phyloP scores from a whole-genome alignment of 2,888 invertebrate species.

The Leptinotarsa tumamoca region DNA sequence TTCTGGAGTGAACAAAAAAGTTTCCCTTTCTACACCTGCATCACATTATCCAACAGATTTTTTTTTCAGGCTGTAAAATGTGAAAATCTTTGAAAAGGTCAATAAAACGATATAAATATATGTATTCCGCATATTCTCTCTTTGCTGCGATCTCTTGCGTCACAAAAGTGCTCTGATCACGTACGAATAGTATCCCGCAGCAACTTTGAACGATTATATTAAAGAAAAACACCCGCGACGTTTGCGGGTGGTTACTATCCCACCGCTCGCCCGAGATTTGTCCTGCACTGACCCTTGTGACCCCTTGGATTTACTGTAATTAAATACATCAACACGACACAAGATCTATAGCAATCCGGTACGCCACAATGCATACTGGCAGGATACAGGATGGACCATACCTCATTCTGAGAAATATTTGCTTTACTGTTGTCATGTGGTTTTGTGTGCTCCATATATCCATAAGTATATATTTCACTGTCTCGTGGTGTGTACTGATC shows the following conservation, averaged over 20 bases:
- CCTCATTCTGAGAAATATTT: background rate
- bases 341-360: constrained; percentile 47
- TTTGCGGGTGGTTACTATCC: constrained; percentile 30
- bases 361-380: constrained; percentile 43
- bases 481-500: no score
- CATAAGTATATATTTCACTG: no score
- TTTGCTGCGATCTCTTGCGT: background rate
- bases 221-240: constrained; percentile 38
- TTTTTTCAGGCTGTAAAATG: no score
- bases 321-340: constrained; percentile 50
- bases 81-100: no score
- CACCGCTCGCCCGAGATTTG: constrained; percentile 38
- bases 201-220: background rate
- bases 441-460: no score
- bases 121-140: no score
- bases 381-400: background rate
- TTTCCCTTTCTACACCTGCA: no score
- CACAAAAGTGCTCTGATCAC: background rate
- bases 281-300: constrained; percentile 37
- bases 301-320: constrained; percentile 43
- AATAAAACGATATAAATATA: no score
- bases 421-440: no score
- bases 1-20: no score
- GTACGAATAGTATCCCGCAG: constrained; percentile 1
- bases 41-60: no score